Conservation (phyloP, 2,797 vertebrate genomes). For the Urocyon cinereoargenteus region DNA sequence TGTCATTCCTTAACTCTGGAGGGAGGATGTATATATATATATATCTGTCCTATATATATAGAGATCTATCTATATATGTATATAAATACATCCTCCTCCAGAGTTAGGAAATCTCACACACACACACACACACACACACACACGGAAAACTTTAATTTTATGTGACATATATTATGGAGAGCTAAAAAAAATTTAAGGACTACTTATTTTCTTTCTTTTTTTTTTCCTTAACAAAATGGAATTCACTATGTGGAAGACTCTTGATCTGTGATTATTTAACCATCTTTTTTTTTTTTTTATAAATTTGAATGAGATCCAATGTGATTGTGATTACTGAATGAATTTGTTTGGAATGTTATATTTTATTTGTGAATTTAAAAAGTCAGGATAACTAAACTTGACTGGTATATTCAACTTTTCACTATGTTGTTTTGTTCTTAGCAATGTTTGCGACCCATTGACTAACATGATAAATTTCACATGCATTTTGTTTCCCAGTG, state of each 20-base stretch:
- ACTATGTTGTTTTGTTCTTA: slow-evolving; percentile 72
- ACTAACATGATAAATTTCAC: slow-evolving; percentile 76
- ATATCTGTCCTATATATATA: neutral
- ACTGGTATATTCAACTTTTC: slow-evolving; percentile 69
- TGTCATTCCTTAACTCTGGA: neutral
- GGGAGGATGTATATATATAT: neutral
- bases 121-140: too few relatives aligned
- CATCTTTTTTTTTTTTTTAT: neutral
- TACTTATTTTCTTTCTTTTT: slow-evolving; percentile 78
- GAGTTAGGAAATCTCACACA: neutral
- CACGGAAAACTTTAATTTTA: slow-evolving; percentile 83
- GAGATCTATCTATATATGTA: neutral
- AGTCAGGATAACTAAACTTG: slow-evolving; percentile 74
- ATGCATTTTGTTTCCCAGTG: slow-evolving; percentile 69
- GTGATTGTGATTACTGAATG: slow-evolving; percentile 69
- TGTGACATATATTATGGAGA: slow-evolving; percentile 74
- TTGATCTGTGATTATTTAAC: slow-evolving; percentile 75
- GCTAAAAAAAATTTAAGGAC: slow-evolving; percentile 81
- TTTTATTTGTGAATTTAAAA: slow-evolving; percentile 55
- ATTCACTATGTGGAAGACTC: slow-evolving; percentile 81
- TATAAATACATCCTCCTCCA: neutral
- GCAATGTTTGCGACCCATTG: slow-evolving; percentile 65
- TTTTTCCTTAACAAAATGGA: slow-evolving; percentile 59
- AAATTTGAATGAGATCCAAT: slow-evolving; percentile 68
- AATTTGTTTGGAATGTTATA: slow-evolving; percentile 73